Percentiles rank a stretch among this genome's conserved stretches.
Conservation (phyloP, 2,113 vertebrate species). For the Machaerirhynchus nigripectus region DNA sequence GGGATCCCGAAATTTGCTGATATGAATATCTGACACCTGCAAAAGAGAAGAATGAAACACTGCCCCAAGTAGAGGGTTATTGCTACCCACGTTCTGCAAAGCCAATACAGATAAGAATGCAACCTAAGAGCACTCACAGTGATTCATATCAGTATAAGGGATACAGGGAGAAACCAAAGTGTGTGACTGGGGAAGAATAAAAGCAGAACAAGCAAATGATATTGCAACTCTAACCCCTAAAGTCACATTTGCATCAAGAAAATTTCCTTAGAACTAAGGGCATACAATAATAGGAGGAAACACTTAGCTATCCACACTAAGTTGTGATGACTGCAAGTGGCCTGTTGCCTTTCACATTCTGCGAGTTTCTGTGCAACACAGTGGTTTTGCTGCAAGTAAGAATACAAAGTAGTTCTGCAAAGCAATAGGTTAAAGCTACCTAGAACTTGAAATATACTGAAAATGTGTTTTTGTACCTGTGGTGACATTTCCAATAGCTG, state of each 20-base stretch:
- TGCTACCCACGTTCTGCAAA: background rate
- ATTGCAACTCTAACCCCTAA: background rate
- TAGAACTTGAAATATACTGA: background rate
- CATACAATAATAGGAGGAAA: background rate
- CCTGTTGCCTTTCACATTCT: background rate
- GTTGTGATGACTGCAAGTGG: background rate
- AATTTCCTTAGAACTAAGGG: background rate
- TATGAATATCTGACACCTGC: constrained; percentile 93
- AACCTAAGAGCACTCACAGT: background rate
- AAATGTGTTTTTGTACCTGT: background rate
- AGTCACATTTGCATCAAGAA: background rate
- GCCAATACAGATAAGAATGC: background rate
- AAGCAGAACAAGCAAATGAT: background rate
- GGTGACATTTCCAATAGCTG: background rate
- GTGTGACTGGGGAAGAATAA: background rate
- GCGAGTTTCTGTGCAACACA: background rate
- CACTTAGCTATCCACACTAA: background rate
- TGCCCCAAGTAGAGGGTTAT: background rate
- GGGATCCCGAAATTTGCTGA: constrained; percentile 89
- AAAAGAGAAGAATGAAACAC: background rate
- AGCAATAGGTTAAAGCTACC: background rate
- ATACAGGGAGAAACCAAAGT: background rate
- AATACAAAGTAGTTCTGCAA: background rate
- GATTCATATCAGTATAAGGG: background rate
- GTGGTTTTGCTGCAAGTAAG: background rate